These are phyloP conservation scores for Tenthredo amoena DNA, from an alignment of 2,888 invertebrate species.

Conservation along the genomic window DNA sequence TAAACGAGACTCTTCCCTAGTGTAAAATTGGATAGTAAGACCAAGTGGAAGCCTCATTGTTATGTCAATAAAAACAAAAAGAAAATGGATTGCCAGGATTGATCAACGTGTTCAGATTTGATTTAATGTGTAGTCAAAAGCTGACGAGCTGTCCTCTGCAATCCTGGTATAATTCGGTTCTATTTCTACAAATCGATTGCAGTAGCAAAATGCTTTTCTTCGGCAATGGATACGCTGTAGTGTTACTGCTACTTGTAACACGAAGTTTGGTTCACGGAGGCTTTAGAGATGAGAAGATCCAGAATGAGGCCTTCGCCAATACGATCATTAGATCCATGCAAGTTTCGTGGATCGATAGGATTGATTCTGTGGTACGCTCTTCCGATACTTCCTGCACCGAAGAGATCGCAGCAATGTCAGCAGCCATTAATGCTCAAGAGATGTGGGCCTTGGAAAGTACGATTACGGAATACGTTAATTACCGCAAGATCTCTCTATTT, in stretches of 20 bases:
- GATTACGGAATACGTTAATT: neutral
- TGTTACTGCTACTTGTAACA: neutral
- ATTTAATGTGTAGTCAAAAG: neutral
- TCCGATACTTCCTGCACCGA: neutral
- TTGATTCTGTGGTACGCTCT: neutral
- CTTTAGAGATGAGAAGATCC: neutral
- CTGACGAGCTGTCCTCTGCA: neutral
- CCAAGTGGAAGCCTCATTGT: neutral
- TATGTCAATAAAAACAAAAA: neutral
- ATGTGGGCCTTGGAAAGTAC: slow-evolving; percentile 5
- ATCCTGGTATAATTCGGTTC: neutral
- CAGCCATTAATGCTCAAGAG: neutral
- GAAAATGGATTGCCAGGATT: neutral
- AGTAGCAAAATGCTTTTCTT: neutral
- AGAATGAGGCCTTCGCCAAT: neutral
- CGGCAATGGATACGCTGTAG: neutral
- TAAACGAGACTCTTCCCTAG: too few relatives aligned
- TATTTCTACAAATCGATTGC: neutral
- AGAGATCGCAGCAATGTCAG: neutral
- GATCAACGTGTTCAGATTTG: neutral
- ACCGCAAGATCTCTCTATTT: neutral
- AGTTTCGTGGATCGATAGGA: neutral
- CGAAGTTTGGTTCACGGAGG: neutral
- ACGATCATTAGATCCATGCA: neutral
- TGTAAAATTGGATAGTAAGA: neutral